Conservation (phyloP, 2,888 invertebrate species). For the Caenorhabditis sp. region DNA sequence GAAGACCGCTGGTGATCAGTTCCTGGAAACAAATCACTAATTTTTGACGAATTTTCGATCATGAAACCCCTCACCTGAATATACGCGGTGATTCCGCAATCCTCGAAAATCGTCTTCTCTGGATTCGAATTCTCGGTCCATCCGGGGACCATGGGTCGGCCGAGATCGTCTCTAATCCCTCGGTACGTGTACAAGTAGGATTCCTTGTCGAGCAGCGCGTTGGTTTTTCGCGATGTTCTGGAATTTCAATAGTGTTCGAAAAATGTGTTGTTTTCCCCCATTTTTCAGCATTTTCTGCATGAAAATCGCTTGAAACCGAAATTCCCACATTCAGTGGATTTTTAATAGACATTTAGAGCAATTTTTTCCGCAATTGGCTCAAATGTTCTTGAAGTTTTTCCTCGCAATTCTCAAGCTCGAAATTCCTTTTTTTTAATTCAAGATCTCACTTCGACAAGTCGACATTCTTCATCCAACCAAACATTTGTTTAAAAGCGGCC, state of each 20-base stretch:
- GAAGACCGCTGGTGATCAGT: slow-evolving; percentile 8
- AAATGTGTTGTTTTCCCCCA: too few species aligned
- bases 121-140: slow-evolving; percentile 97
- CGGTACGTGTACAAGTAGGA: slow-evolving; percentile 71
- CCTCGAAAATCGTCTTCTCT: slow-evolving; percentile 95
- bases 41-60: too few species aligned
- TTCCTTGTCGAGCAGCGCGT: slow-evolving; percentile 72
- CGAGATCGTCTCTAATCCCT: slow-evolving; percentile 68
- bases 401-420: too few species aligned
- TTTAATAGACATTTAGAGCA: too few species aligned
- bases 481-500: slow-evolving; percentile 51
- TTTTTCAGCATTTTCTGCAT: neutral
- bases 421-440: slow-evolving; percentile 8
- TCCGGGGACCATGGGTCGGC: slow-evolving; percentile 63
- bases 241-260: neutral
- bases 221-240: slow-evolving; percentile 59
- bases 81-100: slow-evolving; percentile 94
- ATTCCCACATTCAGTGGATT: too few species aligned
- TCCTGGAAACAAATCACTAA: too few species aligned
- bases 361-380: too few species aligned
- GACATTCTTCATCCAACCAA: slow-evolving; percentile 64
- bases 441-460: slow-evolving; percentile 55
- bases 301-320: too few species aligned
- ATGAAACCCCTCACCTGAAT: too few species aligned
- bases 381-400: neutral